These are phyloP conservation scores for Punctoribates punctum DNA, from an alignment of 2,888 invertebrate species.

Conservation along the genomic window DNA sequence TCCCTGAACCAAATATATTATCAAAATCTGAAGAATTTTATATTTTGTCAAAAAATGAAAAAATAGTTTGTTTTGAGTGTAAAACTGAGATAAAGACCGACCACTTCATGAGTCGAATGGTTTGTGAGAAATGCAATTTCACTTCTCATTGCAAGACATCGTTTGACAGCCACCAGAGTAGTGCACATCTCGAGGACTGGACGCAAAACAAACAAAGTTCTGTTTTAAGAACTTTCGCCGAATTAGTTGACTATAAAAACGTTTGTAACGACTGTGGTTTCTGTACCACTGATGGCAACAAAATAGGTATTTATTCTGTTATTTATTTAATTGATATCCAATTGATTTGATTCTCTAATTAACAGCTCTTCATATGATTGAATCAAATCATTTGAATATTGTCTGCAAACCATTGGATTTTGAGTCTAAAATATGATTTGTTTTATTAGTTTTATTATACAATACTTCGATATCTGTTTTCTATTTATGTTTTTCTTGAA, in stretches of 20 bases:
- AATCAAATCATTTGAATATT: background rate
- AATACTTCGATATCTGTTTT: too few species aligned
- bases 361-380: constrained; percentile 20
- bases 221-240: background rate
- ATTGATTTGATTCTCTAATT: background rate
- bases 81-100: background rate
- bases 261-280: background rate
- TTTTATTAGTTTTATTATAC: too few species aligned
- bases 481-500: too few species aligned
- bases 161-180: background rate
- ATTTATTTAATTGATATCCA: background rate
- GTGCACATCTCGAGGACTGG: background rate
- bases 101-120: background rate
- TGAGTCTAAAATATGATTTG: too few species aligned
- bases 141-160: constrained; percentile 10
- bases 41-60: background rate
- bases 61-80: constrained; percentile 13
- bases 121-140: constrained; percentile 23
- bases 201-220: background rate
- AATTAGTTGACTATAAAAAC: background rate
- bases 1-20: too few species aligned
- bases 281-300: background rate
- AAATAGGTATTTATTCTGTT: constrained; percentile 8
- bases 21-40: background rate
- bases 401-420: constrained; percentile 7